phyloP scores from a whole-genome alignment of 2,797 vertebrate species.

The Gymnodraco acuticeps region DNA sequence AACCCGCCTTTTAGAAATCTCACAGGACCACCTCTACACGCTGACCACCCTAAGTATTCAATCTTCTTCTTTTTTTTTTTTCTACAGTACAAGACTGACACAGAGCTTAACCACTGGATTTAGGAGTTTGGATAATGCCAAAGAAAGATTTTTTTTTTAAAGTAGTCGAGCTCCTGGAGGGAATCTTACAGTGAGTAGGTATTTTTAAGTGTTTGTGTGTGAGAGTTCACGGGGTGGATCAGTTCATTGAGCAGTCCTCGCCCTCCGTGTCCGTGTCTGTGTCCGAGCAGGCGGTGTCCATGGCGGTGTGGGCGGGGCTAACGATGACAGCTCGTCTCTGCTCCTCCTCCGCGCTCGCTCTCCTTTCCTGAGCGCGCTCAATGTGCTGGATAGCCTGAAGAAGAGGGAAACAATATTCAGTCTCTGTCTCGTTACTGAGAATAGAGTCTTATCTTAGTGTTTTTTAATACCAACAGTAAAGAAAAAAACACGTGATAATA shows the following conservation, averaged over 20 bases:
- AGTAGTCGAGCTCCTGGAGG: slow-evolving; percentile 78
- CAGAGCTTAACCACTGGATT: slow-evolving; percentile 79
- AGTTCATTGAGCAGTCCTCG: slow-evolving; percentile 92
- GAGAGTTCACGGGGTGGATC: slow-evolving; percentile 62
- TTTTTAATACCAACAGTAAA: no score
- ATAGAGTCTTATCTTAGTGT: no score
- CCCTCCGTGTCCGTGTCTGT: slow-evolving; percentile 93
- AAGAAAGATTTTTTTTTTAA: slow-evolving; percentile 51
- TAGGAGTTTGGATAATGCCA: slow-evolving; percentile 71
- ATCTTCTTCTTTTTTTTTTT: slow-evolving; percentile 43
- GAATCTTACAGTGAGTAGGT: slow-evolving; percentile 78
- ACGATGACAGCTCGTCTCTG: slow-evolving; percentile 94
- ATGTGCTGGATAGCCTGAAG: slow-evolving; percentile 97
- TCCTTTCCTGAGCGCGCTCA: slow-evolving; percentile 93
- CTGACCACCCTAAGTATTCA: slow-evolving; percentile 52
- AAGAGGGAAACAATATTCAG: not conserved
- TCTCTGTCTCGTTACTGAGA: no score
- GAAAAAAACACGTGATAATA: not conserved
- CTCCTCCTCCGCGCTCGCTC: slow-evolving; percentile 90
- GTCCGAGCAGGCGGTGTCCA: slow-evolving; percentile 91
- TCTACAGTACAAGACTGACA: slow-evolving; percentile 70
- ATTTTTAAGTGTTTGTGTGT: slow-evolving; percentile 54
- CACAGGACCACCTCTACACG: slow-evolving; percentile 40
- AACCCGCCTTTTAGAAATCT: slow-evolving; percentile 34
- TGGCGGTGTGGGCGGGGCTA: slow-evolving; percentile 87